These are phyloP conservation scores for Percopsis transmontana DNA, from an alignment of 2,113 vertebrate genomes.

Conservation along the genomic window DNA sequence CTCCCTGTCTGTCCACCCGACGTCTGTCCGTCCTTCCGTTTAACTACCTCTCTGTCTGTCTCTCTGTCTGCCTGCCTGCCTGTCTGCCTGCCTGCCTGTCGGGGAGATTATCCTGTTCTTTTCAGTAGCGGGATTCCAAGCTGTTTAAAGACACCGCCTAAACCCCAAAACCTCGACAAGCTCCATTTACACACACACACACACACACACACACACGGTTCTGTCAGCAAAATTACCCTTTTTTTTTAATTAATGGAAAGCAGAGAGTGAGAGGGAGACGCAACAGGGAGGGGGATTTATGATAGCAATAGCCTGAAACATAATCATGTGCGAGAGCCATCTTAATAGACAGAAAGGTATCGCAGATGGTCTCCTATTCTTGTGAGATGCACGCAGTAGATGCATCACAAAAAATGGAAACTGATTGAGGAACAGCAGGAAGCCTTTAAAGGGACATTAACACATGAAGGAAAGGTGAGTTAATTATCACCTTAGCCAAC, in stretches of 20 bases:
- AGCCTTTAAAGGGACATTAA: too few species aligned
- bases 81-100: constrained; percentile 6
- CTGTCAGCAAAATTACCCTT: constrained; percentile 1
- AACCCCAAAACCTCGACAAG: constrained; percentile 50
- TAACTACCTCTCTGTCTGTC: constrained; percentile 14
- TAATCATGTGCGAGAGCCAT: too few species aligned
- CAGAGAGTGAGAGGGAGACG: constrained; percentile 1
- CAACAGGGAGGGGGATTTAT: neutral
- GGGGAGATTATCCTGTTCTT: constrained; percentile 53
- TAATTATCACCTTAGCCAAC: too few species aligned
- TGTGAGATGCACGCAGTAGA: too few species aligned
- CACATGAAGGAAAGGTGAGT: too few species aligned
- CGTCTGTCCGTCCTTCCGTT: neutral
- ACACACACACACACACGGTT: neutral
- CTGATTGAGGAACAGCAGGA: too few species aligned
- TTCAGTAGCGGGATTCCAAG: constrained; percentile 51
- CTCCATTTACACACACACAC: constrained; percentile 26
- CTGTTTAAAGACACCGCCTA: constrained; percentile 43
- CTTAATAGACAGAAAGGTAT: too few species aligned
- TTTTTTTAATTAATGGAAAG: constrained; percentile 28
- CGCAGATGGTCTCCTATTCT: too few species aligned
- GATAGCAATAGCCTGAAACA: neutral
- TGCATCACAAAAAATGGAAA: too few species aligned
- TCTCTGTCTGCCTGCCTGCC: neutral
- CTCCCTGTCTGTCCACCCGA: neutral